Evolutionary conservation across 2,888 invertebrate species (phyloP).

Genomic region (Lampropteryx suffumata): DNA sequence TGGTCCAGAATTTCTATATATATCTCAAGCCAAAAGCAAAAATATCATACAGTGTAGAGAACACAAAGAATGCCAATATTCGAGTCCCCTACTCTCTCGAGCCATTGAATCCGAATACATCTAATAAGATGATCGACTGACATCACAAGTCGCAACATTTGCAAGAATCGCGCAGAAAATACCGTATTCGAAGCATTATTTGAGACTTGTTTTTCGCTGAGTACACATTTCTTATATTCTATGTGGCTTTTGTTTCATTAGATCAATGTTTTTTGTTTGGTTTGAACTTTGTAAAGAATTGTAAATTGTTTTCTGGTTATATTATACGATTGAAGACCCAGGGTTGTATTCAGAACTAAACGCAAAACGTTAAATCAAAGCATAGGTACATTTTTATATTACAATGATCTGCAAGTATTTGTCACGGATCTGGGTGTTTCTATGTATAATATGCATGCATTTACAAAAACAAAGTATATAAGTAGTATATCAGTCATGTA

Average conservation of each 20-base stretch:
- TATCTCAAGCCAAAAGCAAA: constrained; percentile 16
- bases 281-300: not conserved
- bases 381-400: too few relatives aligned
- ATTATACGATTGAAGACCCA: too few relatives aligned
- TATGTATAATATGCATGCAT: too few relatives aligned
- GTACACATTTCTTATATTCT: constrained; percentile 5
- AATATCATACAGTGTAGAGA: constrained; percentile 21
- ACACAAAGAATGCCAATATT: constrained; percentile 35
- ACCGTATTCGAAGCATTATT: constrained; percentile 16
- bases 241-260: constrained; percentile 5
- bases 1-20: constrained; percentile 8
- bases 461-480: too few relatives aligned
- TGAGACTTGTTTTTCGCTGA: constrained; percentile 17
- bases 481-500: too few relatives aligned
- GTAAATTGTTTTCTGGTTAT: too few relatives aligned
- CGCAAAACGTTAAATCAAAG: too few relatives aligned
- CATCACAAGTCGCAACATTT: constrained; percentile 26
- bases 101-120: constrained; percentile 45
- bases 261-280: not conserved
- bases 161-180: constrained; percentile 19
- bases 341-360: too few relatives aligned
- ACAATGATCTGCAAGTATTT: too few relatives aligned
- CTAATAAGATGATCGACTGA: constrained; percentile 40
- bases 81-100: constrained; percentile 35
- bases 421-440: too few relatives aligned